phyloP scores from a whole-genome alignment of 2,113 vertebrate genomes.

The Phaethornis superciliosus region DNA sequence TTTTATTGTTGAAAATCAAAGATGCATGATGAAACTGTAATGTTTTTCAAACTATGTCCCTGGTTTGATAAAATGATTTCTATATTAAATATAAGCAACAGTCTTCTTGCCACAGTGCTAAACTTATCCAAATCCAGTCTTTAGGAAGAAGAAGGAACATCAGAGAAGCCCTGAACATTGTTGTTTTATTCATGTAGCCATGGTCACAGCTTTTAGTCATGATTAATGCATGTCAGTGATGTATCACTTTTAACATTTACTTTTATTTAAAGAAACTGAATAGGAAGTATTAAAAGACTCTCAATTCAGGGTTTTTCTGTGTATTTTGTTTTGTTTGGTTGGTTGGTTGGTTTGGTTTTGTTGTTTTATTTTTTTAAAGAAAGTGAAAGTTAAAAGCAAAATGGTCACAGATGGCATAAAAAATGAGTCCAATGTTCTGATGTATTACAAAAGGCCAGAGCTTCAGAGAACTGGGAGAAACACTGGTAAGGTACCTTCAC shows the following conservation, averaged over 20 bases:
- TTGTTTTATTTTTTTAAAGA: background rate
- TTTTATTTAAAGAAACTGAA: slow-evolving; percentile 47
- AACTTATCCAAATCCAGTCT: background rate
- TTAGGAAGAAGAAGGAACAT: background rate
- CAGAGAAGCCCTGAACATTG: background rate
- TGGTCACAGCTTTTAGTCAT: slow-evolving; percentile 37
- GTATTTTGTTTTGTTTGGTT: too few relatives aligned
- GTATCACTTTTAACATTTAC: slow-evolving; percentile 9
- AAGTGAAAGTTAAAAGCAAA: background rate
- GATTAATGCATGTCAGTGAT: slow-evolving; percentile 43
- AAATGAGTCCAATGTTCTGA: background rate
- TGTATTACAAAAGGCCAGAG: background rate
- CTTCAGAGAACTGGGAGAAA: background rate
- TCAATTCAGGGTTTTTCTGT: background rate
- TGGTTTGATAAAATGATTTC: background rate
- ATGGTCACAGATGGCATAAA: background rate
- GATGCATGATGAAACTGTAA: background rate
- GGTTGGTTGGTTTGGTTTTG: too few relatives aligned
- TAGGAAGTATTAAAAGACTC: slow-evolving; percentile 30
- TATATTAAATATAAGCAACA: background rate
- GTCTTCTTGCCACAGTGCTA: background rate
- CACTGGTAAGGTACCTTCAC: background rate
- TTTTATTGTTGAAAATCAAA: background rate
- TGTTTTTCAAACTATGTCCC: background rate
- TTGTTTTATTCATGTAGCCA: slow-evolving; percentile 42